phyloP scores from a whole-genome alignment of 2,113 vertebrate species.

The Salvelinus sp. region DNA sequence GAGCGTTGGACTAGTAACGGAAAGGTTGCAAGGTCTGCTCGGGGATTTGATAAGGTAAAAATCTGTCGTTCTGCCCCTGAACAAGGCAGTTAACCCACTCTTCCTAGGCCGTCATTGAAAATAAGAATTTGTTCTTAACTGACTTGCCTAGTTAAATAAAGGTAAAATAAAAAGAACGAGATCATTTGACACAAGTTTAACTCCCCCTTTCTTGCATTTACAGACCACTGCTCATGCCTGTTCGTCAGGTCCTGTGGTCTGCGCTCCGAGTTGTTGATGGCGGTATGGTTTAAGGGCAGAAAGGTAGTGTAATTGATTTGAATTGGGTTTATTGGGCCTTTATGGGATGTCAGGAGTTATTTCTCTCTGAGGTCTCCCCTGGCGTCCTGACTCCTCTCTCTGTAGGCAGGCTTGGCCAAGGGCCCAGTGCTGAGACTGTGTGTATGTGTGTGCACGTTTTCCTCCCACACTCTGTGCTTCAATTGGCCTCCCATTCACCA shows the following conservation, averaged over 20 bases:
- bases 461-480: conserved; percentile 29
- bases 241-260: conserved; percentile 24
- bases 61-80: no score
- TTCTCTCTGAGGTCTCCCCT: conserved; percentile 69
- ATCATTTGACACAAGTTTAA: neutral
- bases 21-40: no score
- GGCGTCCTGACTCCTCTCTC: conserved; percentile 43
- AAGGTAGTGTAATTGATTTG: conserved; percentile 57
- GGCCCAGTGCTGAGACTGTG: conserved; percentile 25
- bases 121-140: no score
- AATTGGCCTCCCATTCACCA: conserved; percentile 31
- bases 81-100: no score
- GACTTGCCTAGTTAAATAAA: no score
- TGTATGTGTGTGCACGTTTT: conserved; percentile 21
- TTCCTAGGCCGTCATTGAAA: no score
- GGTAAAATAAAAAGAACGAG: no score
- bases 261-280: conserved; percentile 1
- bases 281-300: conserved; percentile 21
- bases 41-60: no score
- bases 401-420: conserved; percentile 52
- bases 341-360: conserved; percentile 69
- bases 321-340: conserved; percentile 68
- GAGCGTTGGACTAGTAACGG: no score
- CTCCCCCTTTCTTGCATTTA: conserved; percentile 26
- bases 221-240: conserved; percentile 27